Base-by-base conservation (phyloP, 30 jellyfish, hydroid and myxozoan species). In the Cassiopea xamachana region DNA sequence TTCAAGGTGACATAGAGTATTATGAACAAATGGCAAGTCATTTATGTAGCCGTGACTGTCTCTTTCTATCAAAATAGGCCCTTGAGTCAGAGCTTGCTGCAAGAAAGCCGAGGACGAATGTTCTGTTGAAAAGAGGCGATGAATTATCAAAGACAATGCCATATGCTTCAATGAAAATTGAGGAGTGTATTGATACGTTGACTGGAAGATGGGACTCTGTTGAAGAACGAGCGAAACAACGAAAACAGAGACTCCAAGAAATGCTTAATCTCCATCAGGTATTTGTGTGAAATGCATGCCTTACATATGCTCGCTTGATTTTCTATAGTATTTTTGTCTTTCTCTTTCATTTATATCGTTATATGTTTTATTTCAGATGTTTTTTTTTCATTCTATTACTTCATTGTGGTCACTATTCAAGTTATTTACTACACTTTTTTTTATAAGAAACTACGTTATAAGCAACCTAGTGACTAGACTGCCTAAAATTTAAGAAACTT, bases 21-120 rank as follows among this genome's bases (percentile, higher is more conserved):
- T 27, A 27, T 27, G 39, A 27, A 27, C 0, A 0, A 27, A 27
- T 27, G 39, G 39, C 39, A 27, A 27, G 39, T 27, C 39, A 27
- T 27, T 27, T 27, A 27, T 27, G 39, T 27, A 55, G 64, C 7
- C 64, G 0, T 55, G 64, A 67, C 15, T 19, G 7, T 67, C 8
- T 5, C 15, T 0, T 67, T 67, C 76, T 67, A 14, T 16, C 46
- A 14, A 19, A 5, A 5, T 81, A 90, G 97, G 97, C 97, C 48
- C 85, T 90, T 1, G 97, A 90, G 68, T 76, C 92, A 8, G 97
- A 90, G 71, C 69, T 90, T 46, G 86, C 93, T 59, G 97, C 97
- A 9, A 75, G 92, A 55, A 90, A 78, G 83, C 93, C 93, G 1
- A 92, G 85, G 17, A 80, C 92, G 44, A 91, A 60, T 46, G 91